These are phyloP conservation scores for Paramacrobiotus metropolitanus DNA, from an alignment of 1,140 invertebrate species.

Conservation along the genomic window DNA sequence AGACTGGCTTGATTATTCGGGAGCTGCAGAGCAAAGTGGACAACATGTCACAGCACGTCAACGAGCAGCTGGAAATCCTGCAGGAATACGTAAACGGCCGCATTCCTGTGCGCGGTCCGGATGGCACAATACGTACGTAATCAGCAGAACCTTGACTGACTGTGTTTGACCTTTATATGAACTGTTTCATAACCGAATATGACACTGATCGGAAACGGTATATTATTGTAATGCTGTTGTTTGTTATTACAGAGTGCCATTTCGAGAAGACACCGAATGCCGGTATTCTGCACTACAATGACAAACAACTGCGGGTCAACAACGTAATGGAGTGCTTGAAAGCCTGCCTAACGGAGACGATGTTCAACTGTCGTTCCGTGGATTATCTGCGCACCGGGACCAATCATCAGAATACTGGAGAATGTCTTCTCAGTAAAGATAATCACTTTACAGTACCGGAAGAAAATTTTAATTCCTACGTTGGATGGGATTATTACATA, in stretches of 20 bases:
- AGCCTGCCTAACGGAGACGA: background rate
- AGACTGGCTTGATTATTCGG: background rate
- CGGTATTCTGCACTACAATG: conserved; percentile 3
- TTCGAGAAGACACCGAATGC: conserved; percentile 4
- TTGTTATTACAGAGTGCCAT: background rate
- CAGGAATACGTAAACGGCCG: conserved; percentile 3
- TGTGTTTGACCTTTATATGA: background rate
- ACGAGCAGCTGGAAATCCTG: conserved; percentile 3
- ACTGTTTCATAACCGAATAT: too few species aligned
- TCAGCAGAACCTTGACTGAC: background rate
- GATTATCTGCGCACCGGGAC: conserved; percentile 1
- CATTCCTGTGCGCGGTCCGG: background rate
- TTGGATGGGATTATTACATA: conserved; percentile 3
- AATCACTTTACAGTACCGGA: conserved; percentile 5
- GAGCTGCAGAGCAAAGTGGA: conserved; percentile 1
- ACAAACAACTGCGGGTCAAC: conserved; percentile 4
- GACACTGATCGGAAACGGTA: too few species aligned
- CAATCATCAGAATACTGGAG: background rate
- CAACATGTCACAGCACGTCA: conserved; percentile 6
- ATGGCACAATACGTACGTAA: background rate
- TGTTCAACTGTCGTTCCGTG: conserved; percentile 4
- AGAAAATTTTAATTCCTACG: conserved; percentile 3
- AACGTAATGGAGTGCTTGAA: conserved; percentile 4
- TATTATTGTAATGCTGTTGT: too few species aligned
- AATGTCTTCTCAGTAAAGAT: conserved; percentile 3